Evolutionary conservation across 2,888 invertebrate species (phyloP), one percentile per base, ranked within the genome.

Genomic region (Flexamia atlantica): DNA sequence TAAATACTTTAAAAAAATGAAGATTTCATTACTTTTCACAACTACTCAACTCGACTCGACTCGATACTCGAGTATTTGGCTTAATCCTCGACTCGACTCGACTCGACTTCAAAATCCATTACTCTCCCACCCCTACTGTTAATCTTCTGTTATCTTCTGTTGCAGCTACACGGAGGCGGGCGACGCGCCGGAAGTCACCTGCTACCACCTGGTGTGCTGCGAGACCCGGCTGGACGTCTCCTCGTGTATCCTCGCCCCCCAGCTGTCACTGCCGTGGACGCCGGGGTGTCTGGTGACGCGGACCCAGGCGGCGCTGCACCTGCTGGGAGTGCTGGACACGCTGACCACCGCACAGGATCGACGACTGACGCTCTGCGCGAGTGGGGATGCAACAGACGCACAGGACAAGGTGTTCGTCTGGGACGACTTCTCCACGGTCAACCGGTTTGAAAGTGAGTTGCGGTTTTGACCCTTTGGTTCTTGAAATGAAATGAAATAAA

Each of bases 241-340:
- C 5, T 92, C 93, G 84, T 94, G 95, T 4, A 93, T 97, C 87
- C 90, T 97, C 84, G 95, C 94, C 85, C 95, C 97, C 9, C 97
- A 97, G 89, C 90, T 98, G 83, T 95, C 97, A 0, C 92, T 98
- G 81, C 97, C 98, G 0, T 93, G 93, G 0, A 93, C 93, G 50
- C 90, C 93, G 3, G 94, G 93, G 85, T 94, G 94, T 86, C 79
- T 20, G 30, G 94, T 97, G 2, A 96, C 96, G 0, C 92, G 97
- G 82, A 94, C 96, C 85, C 97, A 98, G 90, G 96, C 97, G n/a
- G 97, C 97, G 0, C 92, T 98, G 84, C 96, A 98, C 91, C 92
- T 98, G 81, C 90, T 98, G 80, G 97, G 97, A 4, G 97, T 97
- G 89, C 91, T 98, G 88, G 98, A 98, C 89, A 97, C 97, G 0